Conservation (phyloP, 2,797 vertebrate species). For the Setipinna tenuifilis region DNA sequence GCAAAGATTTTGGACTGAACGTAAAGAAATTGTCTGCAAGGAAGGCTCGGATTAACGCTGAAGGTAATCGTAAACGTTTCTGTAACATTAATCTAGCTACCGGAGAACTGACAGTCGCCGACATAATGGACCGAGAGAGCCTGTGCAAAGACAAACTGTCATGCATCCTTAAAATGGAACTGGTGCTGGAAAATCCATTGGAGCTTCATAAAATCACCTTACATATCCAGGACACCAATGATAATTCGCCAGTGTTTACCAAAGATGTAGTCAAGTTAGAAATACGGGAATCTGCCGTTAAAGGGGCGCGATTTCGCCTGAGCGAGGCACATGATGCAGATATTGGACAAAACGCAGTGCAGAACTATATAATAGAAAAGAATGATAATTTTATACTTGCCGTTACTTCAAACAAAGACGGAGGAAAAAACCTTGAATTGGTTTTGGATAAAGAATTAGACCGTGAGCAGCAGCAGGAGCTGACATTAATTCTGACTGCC, state of each 20-base stretch:
- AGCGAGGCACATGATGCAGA: constrained; percentile 72
- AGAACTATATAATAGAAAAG: constrained; percentile 58
- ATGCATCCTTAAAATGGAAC: constrained; percentile 68
- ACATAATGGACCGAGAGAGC: constrained; percentile 71
- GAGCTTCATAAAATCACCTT: constrained; percentile 66
- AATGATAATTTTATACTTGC: constrained; percentile 36
- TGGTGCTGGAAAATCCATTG: constrained; percentile 69
- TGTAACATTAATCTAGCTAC: constrained; percentile 67
- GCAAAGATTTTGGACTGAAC: not conserved
- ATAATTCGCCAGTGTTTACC: constrained; percentile 70
- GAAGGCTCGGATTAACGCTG: constrained; percentile 72
- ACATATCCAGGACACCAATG: constrained; percentile 71
- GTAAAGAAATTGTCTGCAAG: constrained; percentile 31
- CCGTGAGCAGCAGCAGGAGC: constrained; percentile 68
- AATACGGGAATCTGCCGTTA: constrained; percentile 67
- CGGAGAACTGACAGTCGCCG: constrained; percentile 70
- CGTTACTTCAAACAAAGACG: not conserved
- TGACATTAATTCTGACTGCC: constrained; percentile 74
- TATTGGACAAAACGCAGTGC: constrained; percentile 66
- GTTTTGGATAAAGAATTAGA: constrained; percentile 77
- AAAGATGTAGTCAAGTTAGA: constrained; percentile 64
- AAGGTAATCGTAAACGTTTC: constrained; percentile 62
- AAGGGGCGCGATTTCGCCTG: constrained; percentile 66
- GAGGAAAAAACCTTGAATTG: constrained; percentile 64
- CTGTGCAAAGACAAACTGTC: constrained; percentile 62